phyloP scores from a whole-genome alignment of 2,113 vertebrate genomes.

The Odocoileus virginianus region DNA sequence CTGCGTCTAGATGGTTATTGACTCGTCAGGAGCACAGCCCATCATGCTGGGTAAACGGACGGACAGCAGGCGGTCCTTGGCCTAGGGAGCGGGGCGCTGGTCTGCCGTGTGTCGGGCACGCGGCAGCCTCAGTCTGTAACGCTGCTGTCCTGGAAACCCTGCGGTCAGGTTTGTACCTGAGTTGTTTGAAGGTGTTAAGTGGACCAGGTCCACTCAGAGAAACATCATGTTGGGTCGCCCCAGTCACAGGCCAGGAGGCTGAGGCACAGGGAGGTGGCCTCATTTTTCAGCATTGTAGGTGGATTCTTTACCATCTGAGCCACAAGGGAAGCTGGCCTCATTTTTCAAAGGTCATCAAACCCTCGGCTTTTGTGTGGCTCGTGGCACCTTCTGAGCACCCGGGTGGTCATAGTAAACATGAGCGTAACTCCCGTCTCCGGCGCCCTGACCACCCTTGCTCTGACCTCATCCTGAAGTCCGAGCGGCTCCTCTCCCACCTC shows the following conservation, averaged over 20 bases:
- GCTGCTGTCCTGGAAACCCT: neutral
- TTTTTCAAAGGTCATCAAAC: neutral
- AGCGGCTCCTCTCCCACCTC: fast-evolving
- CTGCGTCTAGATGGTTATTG: neutral
- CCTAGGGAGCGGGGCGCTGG: fast-evolving
- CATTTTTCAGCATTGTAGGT: neutral
- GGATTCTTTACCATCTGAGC: neutral
- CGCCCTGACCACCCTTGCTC: fast-evolving
- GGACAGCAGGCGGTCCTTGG: neutral
- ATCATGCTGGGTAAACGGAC: neutral
- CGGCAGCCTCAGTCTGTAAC: neutral
- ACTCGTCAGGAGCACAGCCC: neutral
- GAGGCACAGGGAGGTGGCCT: neutral
- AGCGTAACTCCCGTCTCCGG: fast-evolving
- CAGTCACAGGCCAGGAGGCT: neutral
- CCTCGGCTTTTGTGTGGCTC: fast-evolving
- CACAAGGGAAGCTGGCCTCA: neutral
- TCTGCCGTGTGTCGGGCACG: neutral
- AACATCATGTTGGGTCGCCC: neutral
- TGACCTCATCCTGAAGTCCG: neutral
- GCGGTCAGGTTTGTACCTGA: neutral
- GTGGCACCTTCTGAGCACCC: fast-evolving
- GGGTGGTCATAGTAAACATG: neutral
- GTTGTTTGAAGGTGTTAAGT: neutral
- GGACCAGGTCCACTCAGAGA: no score